Evolutionary conservation across 2,113 vertebrate genomes (phyloP).

Genomic region (Pseudolaguvia tuberculata): DNA sequence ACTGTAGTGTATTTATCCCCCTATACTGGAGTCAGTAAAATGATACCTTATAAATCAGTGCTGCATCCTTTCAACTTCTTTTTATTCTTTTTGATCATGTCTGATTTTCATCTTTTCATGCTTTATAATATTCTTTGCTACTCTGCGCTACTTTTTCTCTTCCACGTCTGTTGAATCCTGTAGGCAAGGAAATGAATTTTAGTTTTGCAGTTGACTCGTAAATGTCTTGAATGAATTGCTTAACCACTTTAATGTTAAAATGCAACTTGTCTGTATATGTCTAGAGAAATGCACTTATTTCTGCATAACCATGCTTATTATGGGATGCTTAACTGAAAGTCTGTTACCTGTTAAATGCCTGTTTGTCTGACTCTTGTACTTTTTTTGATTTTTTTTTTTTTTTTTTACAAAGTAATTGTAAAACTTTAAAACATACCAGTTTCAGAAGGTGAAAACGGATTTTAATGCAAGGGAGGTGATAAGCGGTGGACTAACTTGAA

Average conservation of each 20-base stretch:
- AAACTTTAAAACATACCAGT: conserved; percentile 1
- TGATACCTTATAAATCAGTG: neutral
- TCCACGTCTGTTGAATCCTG: neutral
- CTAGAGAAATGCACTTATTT: neutral
- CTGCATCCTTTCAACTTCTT: neutral
- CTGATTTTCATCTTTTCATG: neutral
- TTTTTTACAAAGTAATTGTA: neutral
- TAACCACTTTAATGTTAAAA: neutral
- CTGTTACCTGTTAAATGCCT: neutral
- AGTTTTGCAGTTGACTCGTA: neutral
- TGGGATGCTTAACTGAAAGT: neutral
- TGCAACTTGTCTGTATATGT: neutral
- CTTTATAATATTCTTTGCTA: neutral
- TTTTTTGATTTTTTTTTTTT: neutral
- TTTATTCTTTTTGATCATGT: neutral
- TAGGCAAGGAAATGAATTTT: neutral
- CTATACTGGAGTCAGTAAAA: neutral
- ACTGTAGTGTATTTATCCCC: too few relatives aligned
- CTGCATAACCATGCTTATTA: neutral
- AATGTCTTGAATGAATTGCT: conserved; percentile 2
- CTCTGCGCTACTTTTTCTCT: neutral
- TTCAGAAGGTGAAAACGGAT: neutral
- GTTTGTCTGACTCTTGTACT: neutral
- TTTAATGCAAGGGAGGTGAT: too few relatives aligned
- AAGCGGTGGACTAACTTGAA: neutral